A percentile compares a stretch with the other conserved stretches of the same genome.
These are phyloP conservation scores for Conomelus anceps DNA, from an alignment of 2,888 invertebrate species.

Conservation along the genomic window DNA sequence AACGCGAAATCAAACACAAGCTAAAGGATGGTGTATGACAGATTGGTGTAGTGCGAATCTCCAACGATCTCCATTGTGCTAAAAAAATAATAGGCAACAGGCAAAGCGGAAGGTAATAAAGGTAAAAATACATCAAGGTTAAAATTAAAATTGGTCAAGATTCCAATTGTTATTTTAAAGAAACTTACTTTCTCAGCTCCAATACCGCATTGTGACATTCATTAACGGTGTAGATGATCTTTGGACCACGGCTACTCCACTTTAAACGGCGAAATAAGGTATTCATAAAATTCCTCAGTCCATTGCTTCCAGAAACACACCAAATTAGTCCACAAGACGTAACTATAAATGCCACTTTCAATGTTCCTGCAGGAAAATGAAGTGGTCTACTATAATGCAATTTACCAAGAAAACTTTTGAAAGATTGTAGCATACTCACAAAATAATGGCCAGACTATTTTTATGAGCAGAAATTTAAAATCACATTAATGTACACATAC, in stretches of 20 bases:
- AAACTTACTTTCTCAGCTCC: conserved; percentile 40
- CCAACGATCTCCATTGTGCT: too few relatives aligned
- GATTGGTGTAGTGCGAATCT: too few relatives aligned
- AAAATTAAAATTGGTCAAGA: too few relatives aligned
- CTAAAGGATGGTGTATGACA: too few relatives aligned
- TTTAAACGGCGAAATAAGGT: neutral
- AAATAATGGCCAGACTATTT: neutral
- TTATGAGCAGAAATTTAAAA: neutral
- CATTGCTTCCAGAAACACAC: neutral
- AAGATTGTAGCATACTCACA: neutral
- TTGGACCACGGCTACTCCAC: neutral
- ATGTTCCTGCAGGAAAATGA: neutral
- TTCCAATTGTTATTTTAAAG: neutral
- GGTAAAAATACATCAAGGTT: too few relatives aligned
- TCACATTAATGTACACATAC: neutral
- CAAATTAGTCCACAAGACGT: neutral
- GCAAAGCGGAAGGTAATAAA: too few relatives aligned
- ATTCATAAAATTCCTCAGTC: neutral
- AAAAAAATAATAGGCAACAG: too few relatives aligned
- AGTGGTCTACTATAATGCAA: neutral
- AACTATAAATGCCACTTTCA: neutral
- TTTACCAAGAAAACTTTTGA: neutral
- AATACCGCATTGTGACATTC: conserved; percentile 38
- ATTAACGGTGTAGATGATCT: conserved; percentile 39
- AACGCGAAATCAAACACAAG: too few relatives aligned